Conservation (phyloP, 2,113 vertebrate species). For the Tonatia bakeri region DNA sequence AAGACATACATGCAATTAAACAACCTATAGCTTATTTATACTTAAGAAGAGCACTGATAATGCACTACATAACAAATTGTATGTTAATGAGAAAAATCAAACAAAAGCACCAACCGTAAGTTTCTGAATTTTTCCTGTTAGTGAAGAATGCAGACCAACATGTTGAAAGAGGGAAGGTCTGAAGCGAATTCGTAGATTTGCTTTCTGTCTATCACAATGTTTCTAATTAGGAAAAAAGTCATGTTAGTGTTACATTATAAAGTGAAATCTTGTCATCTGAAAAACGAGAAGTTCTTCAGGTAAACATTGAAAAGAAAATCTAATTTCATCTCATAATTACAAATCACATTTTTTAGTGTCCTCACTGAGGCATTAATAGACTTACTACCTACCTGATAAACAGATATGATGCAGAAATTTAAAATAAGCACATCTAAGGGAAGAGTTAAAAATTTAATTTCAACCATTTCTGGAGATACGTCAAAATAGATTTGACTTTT, state of each 20-base stretch:
- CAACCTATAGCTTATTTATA: neutral
- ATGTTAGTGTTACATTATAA: neutral
- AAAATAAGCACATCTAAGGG: neutral
- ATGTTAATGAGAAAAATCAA: slow-evolving; percentile 41
- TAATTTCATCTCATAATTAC: neutral
- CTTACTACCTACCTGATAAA: neutral
- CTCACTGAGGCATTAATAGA: neutral
- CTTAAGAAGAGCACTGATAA: neutral
- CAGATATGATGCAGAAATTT: neutral
- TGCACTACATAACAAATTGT: neutral
- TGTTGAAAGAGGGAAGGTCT: slow-evolving; percentile 98
- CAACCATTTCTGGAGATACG: neutral
- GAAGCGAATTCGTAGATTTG: slow-evolving; percentile 95
- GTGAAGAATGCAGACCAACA: slow-evolving; percentile 96
- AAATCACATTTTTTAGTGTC: neutral
- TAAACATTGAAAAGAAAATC: neutral
- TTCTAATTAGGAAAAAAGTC: slow-evolving; percentile 80
- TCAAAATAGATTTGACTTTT: neutral
- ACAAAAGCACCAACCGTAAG: slow-evolving; percentile 88
- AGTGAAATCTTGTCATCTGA: neutral
- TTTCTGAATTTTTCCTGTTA: slow-evolving; percentile 98
- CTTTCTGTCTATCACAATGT: slow-evolving; percentile 98
- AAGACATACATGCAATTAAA: slow-evolving; percentile 21
- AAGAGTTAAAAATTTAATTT: neutral
- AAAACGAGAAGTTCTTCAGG: neutral